A percentile compares a stretch with the other conserved stretches of the same genome.
Conservation (phyloP, 2,888 invertebrate genomes). For the Carcina quercana region DNA sequence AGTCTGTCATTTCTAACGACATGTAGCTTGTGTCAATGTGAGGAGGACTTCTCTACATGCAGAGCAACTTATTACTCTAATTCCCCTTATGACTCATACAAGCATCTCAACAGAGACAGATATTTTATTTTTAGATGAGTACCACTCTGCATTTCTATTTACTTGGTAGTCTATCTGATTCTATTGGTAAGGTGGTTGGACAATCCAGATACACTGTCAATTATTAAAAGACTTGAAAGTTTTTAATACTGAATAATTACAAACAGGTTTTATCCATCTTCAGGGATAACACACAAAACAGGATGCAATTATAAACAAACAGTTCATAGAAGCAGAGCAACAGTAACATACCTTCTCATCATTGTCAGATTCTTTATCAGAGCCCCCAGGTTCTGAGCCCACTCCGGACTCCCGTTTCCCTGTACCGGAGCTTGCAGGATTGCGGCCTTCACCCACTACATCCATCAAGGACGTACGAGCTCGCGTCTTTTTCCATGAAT, state of each 20-base stretch:
- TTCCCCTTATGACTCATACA: neutral
- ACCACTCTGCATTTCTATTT: conserved; percentile 64
- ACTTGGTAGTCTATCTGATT: conserved; percentile 27
- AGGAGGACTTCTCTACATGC: conserved; percentile 11
- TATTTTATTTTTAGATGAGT: conserved; percentile 12
- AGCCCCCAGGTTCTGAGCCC: conserved; percentile 85
- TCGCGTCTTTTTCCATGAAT: conserved; percentile 98
- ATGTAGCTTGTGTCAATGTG: neutral
- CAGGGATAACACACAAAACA: conserved; percentile 16
- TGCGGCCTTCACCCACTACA: conserved; percentile 83
- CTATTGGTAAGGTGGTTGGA: conserved; percentile 39
- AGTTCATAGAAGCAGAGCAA: conserved; percentile 1
- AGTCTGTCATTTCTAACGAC: neutral
- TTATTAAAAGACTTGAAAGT: conserved; percentile 5
- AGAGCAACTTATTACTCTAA: conserved; percentile 27
- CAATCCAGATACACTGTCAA: conserved; percentile 63
- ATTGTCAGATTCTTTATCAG: conserved; percentile 90
- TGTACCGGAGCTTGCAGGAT: conserved; percentile 78
- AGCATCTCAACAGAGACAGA: too few relatives aligned
- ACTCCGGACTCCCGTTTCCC: conserved; percentile 83
- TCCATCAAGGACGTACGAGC: conserved; percentile 96
- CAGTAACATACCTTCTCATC: conserved; percentile 87
- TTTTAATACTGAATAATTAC: too few relatives aligned
- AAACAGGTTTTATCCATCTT: too few relatives aligned
- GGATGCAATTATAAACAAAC: neutral